phyloP scores from a whole-genome alignment of 2,888 invertebrate genomes.

The Congeria kusceri region DNA sequence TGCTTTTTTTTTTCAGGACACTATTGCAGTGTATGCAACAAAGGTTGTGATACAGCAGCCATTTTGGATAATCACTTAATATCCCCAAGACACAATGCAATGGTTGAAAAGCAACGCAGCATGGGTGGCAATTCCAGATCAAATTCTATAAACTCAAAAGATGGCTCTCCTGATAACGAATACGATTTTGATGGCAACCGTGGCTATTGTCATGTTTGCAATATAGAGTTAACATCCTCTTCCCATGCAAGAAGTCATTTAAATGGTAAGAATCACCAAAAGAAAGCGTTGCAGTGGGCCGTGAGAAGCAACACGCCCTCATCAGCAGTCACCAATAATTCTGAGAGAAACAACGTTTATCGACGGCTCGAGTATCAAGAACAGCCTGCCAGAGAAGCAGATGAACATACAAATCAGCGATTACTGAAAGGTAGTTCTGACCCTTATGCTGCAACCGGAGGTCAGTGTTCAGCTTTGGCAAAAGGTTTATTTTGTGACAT shows the following conservation, averaged over 20 bases:
- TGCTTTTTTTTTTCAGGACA: conserved; percentile 23
- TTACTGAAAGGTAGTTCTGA: neutral
- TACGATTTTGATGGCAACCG: conserved; percentile 48
- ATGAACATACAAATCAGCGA: neutral
- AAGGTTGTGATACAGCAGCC: conserved; percentile 52
- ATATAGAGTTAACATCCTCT: conserved; percentile 61
- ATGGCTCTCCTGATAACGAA: conserved; percentile 21
- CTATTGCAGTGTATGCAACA: conserved; percentile 59
- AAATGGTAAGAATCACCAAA: conserved; percentile 66
- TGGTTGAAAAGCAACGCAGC: conserved; percentile 31
- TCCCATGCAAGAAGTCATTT: conserved; percentile 65
- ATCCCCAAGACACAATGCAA: conserved; percentile 66
- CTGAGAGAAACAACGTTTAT: neutral
- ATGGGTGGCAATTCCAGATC: conserved; percentile 14
- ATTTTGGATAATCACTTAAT: conserved; percentile 50
- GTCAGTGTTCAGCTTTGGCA: neutral
- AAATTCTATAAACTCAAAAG: neutral
- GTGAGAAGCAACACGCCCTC: neutral
- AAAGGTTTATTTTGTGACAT: conserved; percentile 11
- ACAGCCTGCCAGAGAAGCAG: no score
- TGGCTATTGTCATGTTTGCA: conserved; percentile 66
- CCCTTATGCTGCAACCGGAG: neutral
- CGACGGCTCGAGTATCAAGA: no score
- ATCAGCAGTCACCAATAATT: neutral
- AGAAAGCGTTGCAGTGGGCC: conserved; percentile 26